Base-by-base conservation (phyloP, 2,888 invertebrate species). In the Drosophila borborema region DNA sequence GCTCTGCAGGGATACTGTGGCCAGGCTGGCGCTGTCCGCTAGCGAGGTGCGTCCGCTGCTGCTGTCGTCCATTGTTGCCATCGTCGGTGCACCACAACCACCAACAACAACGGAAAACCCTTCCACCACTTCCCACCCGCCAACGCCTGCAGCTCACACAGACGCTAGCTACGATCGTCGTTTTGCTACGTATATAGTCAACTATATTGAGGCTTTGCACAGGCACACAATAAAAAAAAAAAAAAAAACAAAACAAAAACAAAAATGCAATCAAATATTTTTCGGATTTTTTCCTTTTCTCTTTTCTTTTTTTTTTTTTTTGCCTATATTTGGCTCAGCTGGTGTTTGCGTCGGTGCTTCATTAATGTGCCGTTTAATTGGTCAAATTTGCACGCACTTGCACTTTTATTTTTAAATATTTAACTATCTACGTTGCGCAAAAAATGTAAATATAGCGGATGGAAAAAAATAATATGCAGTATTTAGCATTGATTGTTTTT, bases 1-100 rank as follows among this genome's bases (percentile, higher is more conserved):
- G 61, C 86, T 61, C 61, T 77, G 68, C 46, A 81, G 36, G 4
- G 86, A 86, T 9, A 80, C 63, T 9, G 81, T 81, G 10, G 86
- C 81, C 43, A 86, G 28, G 40, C 85, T 87, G 72, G 81, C 72
- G 66, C 79, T 84, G 38, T 85, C 85, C 43, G 70, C 79, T 46
- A 82, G 31, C 38, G 88, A 85, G 8, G 72, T 72, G 16, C 80
- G 81, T 31, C 88, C 86, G 58, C 86, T 83, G 72, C 86, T 90
- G 72, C 76, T 82, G 67, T 90, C 91, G 67, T 91, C 91, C 74
- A 91, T 82, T 36, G 58, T 16, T 49, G 31, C 36, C 16, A 16
- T 46, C 12, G 34, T 23, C 2, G 23, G 4, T n/a, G 34, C 28
- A 38, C 31, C 36, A 49, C 31, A 2, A 59, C 36, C 1, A 1